phyloP scores from a whole-genome alignment of 2,888 invertebrate species.

The Marasmarcha lunaedactyla region DNA sequence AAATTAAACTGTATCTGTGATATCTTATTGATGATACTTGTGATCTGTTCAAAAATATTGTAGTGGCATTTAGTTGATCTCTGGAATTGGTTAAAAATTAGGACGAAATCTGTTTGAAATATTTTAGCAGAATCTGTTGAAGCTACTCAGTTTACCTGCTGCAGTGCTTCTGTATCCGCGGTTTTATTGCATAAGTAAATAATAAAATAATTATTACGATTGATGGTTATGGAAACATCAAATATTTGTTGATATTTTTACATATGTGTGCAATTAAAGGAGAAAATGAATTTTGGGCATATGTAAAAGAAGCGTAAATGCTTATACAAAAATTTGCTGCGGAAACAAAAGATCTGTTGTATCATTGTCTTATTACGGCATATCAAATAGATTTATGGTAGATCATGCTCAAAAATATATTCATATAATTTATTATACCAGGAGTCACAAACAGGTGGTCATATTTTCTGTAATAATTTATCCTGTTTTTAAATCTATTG shows the following conservation, averaged over 20 bases:
- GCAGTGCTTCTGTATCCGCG: no score
- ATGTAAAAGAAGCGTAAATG: no score
- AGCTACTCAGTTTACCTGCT: no score
- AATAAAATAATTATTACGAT: no score
- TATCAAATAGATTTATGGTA: constrained; percentile 22
- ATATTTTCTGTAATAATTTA: constrained; percentile 1
- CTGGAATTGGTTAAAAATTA: background rate
- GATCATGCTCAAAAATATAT: constrained; percentile 12
- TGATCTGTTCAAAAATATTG: background rate
- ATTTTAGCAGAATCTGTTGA: no score
- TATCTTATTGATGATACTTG: constrained; percentile 8
- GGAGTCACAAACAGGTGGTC: background rate
- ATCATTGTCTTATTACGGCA: constrained; percentile 4
- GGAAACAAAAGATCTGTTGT: background rate
- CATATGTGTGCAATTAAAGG: no score
- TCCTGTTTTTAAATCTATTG: constrained; percentile 13
- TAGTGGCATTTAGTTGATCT: background rate
- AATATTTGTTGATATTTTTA: no score
- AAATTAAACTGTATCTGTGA: constrained; percentile 10
- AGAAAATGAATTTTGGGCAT: no score
- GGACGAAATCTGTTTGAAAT: no score
- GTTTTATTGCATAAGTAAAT: no score
- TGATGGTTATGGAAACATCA: no score
- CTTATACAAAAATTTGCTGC: background rate
- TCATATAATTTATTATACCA: constrained; percentile 2